Evolutionary conservation across 2,797 vertebrate genomes (phyloP).

Genomic region (Acrossocheilus wenchowensis): DNA sequence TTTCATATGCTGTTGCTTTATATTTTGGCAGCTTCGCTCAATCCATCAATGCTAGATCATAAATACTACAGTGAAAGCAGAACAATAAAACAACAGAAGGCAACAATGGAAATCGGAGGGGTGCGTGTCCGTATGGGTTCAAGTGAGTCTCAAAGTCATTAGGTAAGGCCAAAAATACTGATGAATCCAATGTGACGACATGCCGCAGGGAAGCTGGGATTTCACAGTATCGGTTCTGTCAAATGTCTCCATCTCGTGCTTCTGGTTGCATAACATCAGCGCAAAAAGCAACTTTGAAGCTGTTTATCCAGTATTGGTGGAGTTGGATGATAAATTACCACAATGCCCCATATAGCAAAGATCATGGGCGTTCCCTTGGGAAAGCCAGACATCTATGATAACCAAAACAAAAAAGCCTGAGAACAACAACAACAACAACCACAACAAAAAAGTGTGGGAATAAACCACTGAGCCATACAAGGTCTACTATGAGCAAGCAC

Average conservation of each 20-base stretch:
- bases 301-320: slow-evolving; percentile 54
- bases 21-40: slow-evolving; percentile 62
- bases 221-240: slow-evolving; percentile 71
- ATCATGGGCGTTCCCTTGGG: slow-evolving; percentile 64
- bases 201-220: slow-evolving; percentile 57
- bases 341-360: slow-evolving; percentile 51
- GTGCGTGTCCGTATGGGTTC: slow-evolving; percentile 20
- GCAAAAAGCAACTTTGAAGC: slow-evolving; percentile 47
- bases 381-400: slow-evolving; percentile 53
- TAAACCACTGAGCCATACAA: slow-evolving; percentile 41
- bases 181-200: slow-evolving; percentile 48
- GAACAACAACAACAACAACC: slow-evolving; percentile 42
- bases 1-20: slow-evolving; percentile 48
- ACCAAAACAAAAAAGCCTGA: slow-evolving; percentile 46
- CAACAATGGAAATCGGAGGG: slow-evolving; percentile 52
- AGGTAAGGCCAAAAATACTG: slow-evolving; percentile 58
- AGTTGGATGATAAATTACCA: slow-evolving; percentile 48
- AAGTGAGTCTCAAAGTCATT: slow-evolving; percentile 39
- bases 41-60: slow-evolving; percentile 64
- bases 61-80: slow-evolving; percentile 65
- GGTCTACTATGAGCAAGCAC: slow-evolving; percentile 53
- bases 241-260: slow-evolving; percentile 53
- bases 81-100: slow-evolving; percentile 55
- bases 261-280: slow-evolving; percentile 52
- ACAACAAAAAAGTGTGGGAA: slow-evolving; percentile 18